These are phyloP conservation scores for Bothrops jararaca DNA, from an alignment of 2,113 vertebrate species.

Conservation along the genomic window DNA sequence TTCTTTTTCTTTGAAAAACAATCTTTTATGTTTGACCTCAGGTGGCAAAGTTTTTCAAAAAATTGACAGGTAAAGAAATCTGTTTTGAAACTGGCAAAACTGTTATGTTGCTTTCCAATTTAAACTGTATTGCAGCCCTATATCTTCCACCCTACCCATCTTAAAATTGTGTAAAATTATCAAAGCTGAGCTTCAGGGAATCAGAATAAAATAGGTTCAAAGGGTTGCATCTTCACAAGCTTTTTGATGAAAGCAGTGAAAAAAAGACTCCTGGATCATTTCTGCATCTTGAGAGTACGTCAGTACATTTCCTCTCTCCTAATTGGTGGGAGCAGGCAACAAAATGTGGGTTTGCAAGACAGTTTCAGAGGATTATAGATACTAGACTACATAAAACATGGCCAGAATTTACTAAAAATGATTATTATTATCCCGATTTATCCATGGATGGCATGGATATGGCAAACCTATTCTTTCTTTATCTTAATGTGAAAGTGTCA, in stretches of 20 bases:
- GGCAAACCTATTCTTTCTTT: background rate
- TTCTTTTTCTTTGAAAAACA: constrained; percentile 17
- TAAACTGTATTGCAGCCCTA: background rate
- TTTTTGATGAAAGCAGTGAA: constrained; percentile 4
- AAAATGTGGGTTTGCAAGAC: background rate
- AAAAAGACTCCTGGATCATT: background rate
- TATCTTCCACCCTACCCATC: background rate
- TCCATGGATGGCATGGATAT: background rate
- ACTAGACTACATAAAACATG: background rate
- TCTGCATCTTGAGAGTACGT: background rate
- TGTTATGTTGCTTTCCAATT: background rate
- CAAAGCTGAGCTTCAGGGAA: constrained; percentile 21
- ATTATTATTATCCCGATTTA: background rate
- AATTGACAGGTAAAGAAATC: background rate
- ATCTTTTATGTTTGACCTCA: background rate
- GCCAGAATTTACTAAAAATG: background rate
- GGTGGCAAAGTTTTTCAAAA: background rate
- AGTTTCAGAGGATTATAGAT: background rate
- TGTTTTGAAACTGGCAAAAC: constrained; percentile 25
- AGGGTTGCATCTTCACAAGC: constrained; percentile 22
- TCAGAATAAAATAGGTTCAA: constrained; percentile 32
- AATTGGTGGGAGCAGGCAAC: background rate
- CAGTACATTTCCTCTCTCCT: background rate
- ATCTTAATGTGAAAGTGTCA: background rate
- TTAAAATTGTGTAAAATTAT: constrained; percentile 43